Conservation (phyloP, 2,797 vertebrate species). For the Sebastes cheni region DNA sequence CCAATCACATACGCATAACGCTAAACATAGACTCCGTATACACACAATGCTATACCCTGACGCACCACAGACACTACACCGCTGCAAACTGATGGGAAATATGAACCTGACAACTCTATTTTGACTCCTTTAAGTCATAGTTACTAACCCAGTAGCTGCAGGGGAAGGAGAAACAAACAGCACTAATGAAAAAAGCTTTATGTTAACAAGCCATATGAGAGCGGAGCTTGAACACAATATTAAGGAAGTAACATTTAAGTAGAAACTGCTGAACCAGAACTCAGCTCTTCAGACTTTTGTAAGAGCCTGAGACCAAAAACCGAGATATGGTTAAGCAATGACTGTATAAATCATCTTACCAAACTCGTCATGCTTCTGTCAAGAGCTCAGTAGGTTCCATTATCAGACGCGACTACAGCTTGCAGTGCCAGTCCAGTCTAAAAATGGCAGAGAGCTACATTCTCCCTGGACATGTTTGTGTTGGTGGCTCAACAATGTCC, state of each 20-base stretch:
- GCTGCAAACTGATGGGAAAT: conserved; percentile 27
- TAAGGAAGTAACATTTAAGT: neutral
- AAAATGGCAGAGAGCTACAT: conserved; percentile 75
- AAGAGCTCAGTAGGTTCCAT: conserved; percentile 54
- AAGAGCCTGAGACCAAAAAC: neutral
- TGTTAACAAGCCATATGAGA: neutral
- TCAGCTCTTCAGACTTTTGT: neutral
- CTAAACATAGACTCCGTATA: conserved; percentile 68
- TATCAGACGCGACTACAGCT: conserved; percentile 68
- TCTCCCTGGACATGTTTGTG: conserved; percentile 67
- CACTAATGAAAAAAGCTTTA: neutral
- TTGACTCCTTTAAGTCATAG: neutral
- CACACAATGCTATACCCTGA: conserved; percentile 45
- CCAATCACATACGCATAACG: conserved; percentile 53
- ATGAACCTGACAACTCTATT: conserved; percentile 11
- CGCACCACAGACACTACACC: conserved; percentile 17
- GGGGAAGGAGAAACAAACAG: neutral
- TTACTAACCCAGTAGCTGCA: neutral
- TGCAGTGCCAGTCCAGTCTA: conserved; percentile 65
- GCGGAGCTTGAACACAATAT: neutral
- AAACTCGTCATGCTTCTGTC: conserved; percentile 45
- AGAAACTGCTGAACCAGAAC: neutral
- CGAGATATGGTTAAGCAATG: neutral
- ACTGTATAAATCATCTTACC: conserved; percentile 60
- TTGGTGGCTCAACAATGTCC: conserved; percentile 72